phyloP scores from a whole-genome alignment of 2,888 invertebrate species.

The Oscheius sp. region DNA sequence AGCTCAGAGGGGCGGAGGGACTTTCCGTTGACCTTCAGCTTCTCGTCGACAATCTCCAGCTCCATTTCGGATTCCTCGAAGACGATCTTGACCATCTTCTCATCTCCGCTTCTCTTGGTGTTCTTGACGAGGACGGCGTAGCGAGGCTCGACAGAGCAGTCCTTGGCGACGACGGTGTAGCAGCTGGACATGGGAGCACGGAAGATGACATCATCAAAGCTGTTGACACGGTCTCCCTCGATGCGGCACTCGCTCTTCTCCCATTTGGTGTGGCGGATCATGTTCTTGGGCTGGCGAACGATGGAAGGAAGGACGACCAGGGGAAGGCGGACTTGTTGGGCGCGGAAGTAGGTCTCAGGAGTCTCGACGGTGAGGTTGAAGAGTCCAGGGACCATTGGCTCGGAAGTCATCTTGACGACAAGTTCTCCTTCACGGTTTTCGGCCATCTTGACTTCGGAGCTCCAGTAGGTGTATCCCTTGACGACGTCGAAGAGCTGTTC shows the following conservation, averaged over 20 bases:
- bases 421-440: slow-evolving; percentile 48
- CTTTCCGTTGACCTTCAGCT: slow-evolving; percentile 48
- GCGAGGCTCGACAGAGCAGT: slow-evolving; percentile 72
- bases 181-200: slow-evolving; percentile 70
- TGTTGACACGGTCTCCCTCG: slow-evolving; percentile 55
- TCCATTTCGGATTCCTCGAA: slow-evolving; percentile 36
- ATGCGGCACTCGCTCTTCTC: slow-evolving; percentile 50
- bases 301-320: slow-evolving; percentile 35
- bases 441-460: slow-evolving; percentile 33
- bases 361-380: slow-evolving; percentile 66
- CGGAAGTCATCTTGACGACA: slow-evolving; percentile 58
- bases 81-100: slow-evolving; percentile 48
- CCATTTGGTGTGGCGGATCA: slow-evolving; percentile 28
- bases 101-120: slow-evolving; percentile 53
- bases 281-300: slow-evolving; percentile 29
- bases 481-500: slow-evolving; percentile 53
- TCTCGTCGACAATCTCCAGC: slow-evolving; percentile 32
- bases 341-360: slow-evolving; percentile 47
- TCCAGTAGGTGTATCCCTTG: slow-evolving; percentile 61
- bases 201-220: slow-evolving; percentile 70
- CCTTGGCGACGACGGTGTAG: slow-evolving; percentile 74
- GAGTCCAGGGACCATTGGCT: slow-evolving; percentile 61
- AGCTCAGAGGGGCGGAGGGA: slow-evolving; percentile 42
- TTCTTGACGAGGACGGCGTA: slow-evolving; percentile 74
- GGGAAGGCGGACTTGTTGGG: slow-evolving; percentile 39